These are phyloP conservation scores for Camelus dromedarius DNA, from an alignment of 2,113 vertebrate genomes.

Conservation along the genomic window DNA sequence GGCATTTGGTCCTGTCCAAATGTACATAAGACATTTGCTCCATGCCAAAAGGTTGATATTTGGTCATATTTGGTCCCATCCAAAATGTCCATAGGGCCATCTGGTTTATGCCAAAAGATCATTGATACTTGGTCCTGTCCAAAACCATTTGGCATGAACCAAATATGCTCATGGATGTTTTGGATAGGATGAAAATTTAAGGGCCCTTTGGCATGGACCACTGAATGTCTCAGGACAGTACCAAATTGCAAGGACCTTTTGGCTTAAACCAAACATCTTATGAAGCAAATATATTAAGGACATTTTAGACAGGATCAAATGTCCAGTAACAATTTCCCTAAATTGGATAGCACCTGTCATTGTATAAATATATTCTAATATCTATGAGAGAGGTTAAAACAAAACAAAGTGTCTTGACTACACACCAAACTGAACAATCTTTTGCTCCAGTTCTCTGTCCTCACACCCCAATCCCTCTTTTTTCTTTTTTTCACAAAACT, in stretches of 20 bases:
- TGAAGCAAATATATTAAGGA: background rate
- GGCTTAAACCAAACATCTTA: background rate
- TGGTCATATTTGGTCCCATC: background rate
- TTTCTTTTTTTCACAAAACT: background rate
- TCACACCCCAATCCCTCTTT: fast-evolving
- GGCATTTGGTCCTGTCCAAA: background rate
- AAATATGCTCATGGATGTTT: background rate
- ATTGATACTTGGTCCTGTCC: background rate
- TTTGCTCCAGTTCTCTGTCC: background rate
- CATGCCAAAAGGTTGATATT: background rate
- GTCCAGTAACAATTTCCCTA: background rate
- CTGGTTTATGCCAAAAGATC: background rate
- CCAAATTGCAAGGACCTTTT: background rate
- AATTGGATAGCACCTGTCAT: background rate
- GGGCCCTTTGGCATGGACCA: background rate
- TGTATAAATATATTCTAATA: background rate
- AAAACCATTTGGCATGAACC: background rate
- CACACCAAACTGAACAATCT: background rate
- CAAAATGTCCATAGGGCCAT: background rate
- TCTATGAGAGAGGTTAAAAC: background rate
- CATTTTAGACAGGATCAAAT: background rate
- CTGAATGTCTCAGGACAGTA: background rate
- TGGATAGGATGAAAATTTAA: background rate
- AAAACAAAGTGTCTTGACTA: background rate
- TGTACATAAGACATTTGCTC: background rate